Evolutionary conservation across 2,888 invertebrate species (phyloP), one percentile per base, ranked within the genome.

Genomic region (Callyntrura guangdongensis): DNA sequence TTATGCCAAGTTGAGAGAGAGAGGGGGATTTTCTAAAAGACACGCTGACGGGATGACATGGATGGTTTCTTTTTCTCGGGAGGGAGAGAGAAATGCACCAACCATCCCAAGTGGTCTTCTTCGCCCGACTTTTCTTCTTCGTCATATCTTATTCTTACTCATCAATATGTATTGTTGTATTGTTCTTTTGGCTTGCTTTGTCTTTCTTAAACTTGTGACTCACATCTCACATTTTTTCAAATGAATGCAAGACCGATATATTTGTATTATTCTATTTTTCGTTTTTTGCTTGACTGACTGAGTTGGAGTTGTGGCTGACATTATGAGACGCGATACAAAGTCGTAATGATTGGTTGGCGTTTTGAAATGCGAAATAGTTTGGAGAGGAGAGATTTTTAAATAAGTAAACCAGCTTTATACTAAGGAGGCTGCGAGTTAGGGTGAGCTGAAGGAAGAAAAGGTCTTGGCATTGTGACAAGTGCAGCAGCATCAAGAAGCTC

Each of bases 301-400:
- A 81, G 59, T 27, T 83, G 53, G 79, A 89, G 77, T 89, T 85
- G 89, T 64, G 84, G 89, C 84, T 89, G 89, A 89, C 89, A 79
- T 84, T 74, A 79, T 64, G 84, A 84, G 84, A 79, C 84, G 84
- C 67, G 77, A 84, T 85, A 84, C 77, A 84, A 89, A 89, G 84
- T 89, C 20, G 79, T 77, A 89, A 89, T 89, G 89, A 89, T 89
- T 89, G 89, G 89, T 84, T 89, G 74, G 56, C 59, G 77, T 79
- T 89, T 77, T 12, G 14, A 77, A 77, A 77, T 22, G 74, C 49
- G 25, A 64, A 47, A 47, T 1, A 4, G 36, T 36, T 36, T 36
- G 36, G 36, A 36, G 61, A 36, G n/a, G 25, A 20, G 67, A 14
- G 22, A 14, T 56, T 27, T 49, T 27, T 56, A 0, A 59, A 14